Evolutionary conservation across 2,888 invertebrate genomes (phyloP).

Genomic region (Xestoiulus laeticollis): DNA sequence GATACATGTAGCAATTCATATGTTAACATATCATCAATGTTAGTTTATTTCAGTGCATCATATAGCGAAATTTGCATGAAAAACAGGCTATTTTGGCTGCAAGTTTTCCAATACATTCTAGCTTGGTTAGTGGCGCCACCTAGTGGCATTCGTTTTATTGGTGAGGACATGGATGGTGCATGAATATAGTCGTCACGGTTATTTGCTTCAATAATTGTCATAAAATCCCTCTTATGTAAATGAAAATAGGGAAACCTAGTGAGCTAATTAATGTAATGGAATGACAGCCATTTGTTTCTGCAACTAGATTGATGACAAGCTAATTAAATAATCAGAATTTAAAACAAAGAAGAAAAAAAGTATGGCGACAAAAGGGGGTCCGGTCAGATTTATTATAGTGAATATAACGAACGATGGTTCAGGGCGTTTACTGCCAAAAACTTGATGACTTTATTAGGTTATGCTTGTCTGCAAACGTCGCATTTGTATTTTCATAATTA

Average conservation of each 20-base stretch:
- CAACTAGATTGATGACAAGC: conserved; percentile 24
- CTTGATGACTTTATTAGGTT: conserved; percentile 30
- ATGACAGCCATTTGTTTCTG: conserved; percentile 35
- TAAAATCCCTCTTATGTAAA: conserved; percentile 34
- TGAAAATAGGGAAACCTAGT: not conserved
- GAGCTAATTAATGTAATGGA: conserved; percentile 39
- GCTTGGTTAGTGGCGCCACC: not conserved
- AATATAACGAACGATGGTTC: not conserved
- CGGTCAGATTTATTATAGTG: conserved; percentile 13
- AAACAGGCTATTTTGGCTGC: not conserved
- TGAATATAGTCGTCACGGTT: not conserved
- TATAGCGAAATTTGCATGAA: too few species aligned
- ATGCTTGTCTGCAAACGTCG: conserved; percentile 28
- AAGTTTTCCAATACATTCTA: not conserved
- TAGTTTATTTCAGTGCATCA: too few species aligned
- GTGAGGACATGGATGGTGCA: not conserved
- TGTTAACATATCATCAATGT: too few species aligned
- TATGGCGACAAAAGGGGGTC: not conserved
- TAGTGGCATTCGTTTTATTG: not conserved
- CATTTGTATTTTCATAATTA: conserved; percentile 9
- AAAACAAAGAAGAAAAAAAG: not conserved
- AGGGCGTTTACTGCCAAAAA: conserved; percentile 38
- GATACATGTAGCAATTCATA: too few species aligned
- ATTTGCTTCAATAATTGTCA: conserved; percentile 12
- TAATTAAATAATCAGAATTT: conserved; percentile 40